Evolutionary conservation across 2,113 vertebrate species (phyloP).

Genomic region (Microcebus lehilahytsara): DNA sequence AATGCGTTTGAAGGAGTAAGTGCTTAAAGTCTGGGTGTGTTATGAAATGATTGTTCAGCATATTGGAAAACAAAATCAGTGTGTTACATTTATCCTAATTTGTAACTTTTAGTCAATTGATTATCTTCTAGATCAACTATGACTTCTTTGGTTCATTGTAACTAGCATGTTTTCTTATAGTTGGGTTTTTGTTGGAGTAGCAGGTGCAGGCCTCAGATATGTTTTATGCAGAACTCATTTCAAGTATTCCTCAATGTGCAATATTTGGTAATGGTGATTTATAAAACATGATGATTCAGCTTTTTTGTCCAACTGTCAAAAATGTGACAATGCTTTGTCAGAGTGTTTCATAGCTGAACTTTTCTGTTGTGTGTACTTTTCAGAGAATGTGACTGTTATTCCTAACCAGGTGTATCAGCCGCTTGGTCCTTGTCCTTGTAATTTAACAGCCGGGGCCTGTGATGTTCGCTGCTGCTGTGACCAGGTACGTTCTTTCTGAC

Average conservation of each 20-base stretch:
- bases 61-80: not conserved
- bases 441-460: constrained; percentile 88
- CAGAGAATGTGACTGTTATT: constrained; percentile 90
- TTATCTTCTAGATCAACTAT: not conserved
- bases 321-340: not conserved
- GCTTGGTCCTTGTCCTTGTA: constrained; percentile 94
- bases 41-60: not conserved
- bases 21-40: not conserved
- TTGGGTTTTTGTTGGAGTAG: not conserved
- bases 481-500: constrained; percentile 80
- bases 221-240: no score
- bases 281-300: not conserved
- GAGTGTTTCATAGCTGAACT: not conserved
- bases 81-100: not conserved
- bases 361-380: constrained; percentile 29
- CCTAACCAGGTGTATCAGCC: constrained; percentile 93
- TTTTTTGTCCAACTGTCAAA: not conserved
- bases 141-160: not conserved
- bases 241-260: not conserved
- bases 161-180: not conserved
- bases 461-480: constrained; percentile 96
- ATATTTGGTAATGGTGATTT: not conserved
- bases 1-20: not conserved
- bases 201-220: not conserved
- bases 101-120: not conserved